Percentiles rank a stretch among this genome's conserved stretches.
These are phyloP conservation scores for Harpagus bidentatus DNA, from an alignment of 2,113 vertebrate species.

Conservation along the genomic window DNA sequence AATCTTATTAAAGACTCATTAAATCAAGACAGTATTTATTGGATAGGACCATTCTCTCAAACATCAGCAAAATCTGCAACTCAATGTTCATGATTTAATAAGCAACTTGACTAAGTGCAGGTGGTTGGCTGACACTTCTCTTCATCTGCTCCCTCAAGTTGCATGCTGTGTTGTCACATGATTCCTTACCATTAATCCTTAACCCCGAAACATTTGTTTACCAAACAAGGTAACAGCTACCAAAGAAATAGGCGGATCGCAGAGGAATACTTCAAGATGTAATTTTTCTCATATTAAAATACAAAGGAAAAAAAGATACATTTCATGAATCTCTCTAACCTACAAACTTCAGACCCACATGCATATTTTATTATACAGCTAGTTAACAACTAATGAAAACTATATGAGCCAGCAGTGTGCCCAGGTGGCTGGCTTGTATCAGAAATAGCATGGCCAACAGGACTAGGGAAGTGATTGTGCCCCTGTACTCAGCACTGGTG, in stretches of 20 bases:
- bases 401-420: not conserved
- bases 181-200: conserved; percentile 55
- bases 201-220: conserved; percentile 29
- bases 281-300: not conserved
- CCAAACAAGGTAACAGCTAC: not conserved
- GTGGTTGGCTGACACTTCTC: conserved; percentile 47
- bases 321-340: not conserved
- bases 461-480: no score
- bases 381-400: not conserved
- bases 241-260: not conserved
- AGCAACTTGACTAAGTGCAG: conserved; percentile 27
- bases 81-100: conserved; percentile 63
- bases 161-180: conserved; percentile 4
- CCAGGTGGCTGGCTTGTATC: not conserved
- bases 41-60: conserved; percentile 22
- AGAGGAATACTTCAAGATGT: not conserved
- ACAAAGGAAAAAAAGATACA: not conserved
- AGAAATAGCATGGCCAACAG: not conserved
- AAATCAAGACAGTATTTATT: conserved; percentile 62
- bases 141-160: conserved; percentile 53
- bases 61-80: conserved; percentile 47
- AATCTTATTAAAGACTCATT: conserved; percentile 64
- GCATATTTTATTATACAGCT: not conserved
- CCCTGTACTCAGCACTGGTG: not conserved
- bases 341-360: not conserved